phyloP scores from a whole-genome alignment of 1,140 invertebrate species.

The Temnothorax curvispinosus region DNA sequence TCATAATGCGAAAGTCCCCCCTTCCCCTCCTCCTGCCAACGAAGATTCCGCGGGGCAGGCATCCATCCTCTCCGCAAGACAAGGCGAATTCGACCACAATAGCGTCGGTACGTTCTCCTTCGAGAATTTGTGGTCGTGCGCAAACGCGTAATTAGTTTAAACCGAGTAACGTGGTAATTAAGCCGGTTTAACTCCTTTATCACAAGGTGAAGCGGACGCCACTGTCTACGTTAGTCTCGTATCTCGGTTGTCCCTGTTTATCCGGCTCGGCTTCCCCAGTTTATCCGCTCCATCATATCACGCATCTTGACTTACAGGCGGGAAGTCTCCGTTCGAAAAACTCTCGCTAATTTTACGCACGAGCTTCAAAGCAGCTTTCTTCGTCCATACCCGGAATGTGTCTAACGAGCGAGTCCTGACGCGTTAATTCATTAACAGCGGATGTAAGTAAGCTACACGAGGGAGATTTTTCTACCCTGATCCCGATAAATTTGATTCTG shows the following conservation, averaged over 20 bases:
- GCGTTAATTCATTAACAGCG: background rate
- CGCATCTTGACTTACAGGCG: background rate
- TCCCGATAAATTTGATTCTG: background rate
- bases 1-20: background rate
- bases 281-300: slow-evolving; percentile 16
- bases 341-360: background rate
- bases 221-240: slow-evolving; percentile 36
- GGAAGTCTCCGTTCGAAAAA: background rate
- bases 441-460: background rate
- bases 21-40: background rate
- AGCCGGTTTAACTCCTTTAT: slow-evolving; percentile 70
- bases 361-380: background rate
- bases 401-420: background rate
- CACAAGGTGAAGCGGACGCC: slow-evolving; percentile 48
- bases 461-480: background rate
- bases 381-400: background rate
- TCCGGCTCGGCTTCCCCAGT: background rate
- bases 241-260: slow-evolving; percentile 44
- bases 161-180: slow-evolving; percentile 70
- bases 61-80: background rate
- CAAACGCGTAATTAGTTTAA: slow-evolving; percentile 72
- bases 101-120: slow-evolving; percentile 51
- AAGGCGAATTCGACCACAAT: slow-evolving; percentile 55
- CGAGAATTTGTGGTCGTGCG: slow-evolving; percentile 65
- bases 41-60: background rate